phyloP scores from a whole-genome alignment of 2,113 vertebrate species.

The Elephantulus edwardii region DNA sequence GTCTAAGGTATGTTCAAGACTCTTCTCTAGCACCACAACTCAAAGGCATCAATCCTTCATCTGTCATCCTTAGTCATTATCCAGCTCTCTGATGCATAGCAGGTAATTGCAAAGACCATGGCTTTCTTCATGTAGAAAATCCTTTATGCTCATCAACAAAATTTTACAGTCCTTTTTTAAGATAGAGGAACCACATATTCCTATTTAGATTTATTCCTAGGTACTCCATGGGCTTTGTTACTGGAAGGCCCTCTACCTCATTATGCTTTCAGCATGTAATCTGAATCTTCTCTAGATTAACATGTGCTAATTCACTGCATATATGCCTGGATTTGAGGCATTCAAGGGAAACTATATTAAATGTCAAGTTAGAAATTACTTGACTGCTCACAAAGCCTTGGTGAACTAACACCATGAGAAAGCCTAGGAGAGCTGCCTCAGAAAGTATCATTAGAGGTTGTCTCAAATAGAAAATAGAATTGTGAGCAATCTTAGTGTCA shows the following conservation, averaged over 20 bases:
- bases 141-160: not conserved
- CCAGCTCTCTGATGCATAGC: too few species aligned
- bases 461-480: not conserved
- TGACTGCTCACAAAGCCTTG: not conserved
- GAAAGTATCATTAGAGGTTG: not conserved
- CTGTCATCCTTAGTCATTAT: too few species aligned
- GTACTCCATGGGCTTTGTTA: not conserved
- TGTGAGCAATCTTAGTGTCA: not conserved
- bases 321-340: not conserved
- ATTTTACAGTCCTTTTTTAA: conserved; percentile 11
- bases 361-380: not conserved
- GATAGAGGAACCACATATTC: not conserved
- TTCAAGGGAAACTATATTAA: not conserved
- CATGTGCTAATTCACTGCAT: not conserved
- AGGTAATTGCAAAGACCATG: too few species aligned
- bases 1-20: too few species aligned
- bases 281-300: not conserved
- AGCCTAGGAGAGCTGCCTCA: not conserved
- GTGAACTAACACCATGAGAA: not conserved
- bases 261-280: not conserved
- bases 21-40: too few species aligned
- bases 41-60: too few species aligned
- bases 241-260: not conserved
- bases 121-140: not conserved
- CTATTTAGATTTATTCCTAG: not conserved